These are phyloP conservation scores for Geopemphigus sp. DNA, from an alignment of 1,140 invertebrate genomes.

Conservation along the genomic window DNA sequence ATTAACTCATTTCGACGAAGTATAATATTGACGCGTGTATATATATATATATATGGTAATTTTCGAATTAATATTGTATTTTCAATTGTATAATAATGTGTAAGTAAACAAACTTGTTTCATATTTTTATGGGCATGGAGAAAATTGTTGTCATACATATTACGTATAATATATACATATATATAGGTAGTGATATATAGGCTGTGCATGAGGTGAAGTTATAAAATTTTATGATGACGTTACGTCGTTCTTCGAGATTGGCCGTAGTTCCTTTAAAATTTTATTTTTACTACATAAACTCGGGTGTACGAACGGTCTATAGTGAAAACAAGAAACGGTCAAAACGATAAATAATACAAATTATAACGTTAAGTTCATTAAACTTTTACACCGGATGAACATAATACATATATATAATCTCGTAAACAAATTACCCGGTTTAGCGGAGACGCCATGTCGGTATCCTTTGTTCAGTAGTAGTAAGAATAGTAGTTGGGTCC, in stretches of 20 bases:
- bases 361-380: too few relatives aligned
- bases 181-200: neutral
- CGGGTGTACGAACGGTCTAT: too few relatives aligned
- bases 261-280: neutral
- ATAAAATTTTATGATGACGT: neutral
- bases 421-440: slow-evolving; percentile 17
- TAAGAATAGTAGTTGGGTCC: slow-evolving; percentile 22
- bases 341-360: slow-evolving; percentile 10
- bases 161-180: neutral
- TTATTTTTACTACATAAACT: neutral
- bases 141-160: slow-evolving; percentile 11
- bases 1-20: slow-evolving; percentile 12
- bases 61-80: slow-evolving; percentile 18
- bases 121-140: slow-evolving; percentile 5
- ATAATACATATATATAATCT: neutral
- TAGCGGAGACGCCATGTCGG: slow-evolving; percentile 41
- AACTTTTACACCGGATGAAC: neutral
- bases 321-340: neutral
- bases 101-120: slow-evolving; percentile 39
- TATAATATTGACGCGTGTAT: neutral
- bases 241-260: neutral
- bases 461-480: slow-evolving; percentile 26
- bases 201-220: neutral
- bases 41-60: slow-evolving; percentile 11
- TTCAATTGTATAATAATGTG: slow-evolving; percentile 3